These are phyloP conservation scores for Fissipunctia ypsillon DNA, from an alignment of 2,888 invertebrate genomes.

Conservation along the genomic window DNA sequence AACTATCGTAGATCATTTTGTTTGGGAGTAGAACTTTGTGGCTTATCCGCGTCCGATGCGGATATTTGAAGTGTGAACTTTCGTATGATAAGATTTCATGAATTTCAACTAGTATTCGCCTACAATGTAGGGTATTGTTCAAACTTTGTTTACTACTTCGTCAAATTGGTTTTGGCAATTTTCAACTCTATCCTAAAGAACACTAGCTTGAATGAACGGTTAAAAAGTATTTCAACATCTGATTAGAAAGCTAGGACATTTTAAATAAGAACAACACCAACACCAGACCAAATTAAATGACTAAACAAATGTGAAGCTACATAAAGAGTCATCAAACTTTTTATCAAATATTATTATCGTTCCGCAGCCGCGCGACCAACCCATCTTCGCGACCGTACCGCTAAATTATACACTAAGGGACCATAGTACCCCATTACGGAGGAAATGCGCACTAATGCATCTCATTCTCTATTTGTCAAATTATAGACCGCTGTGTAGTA, in stretches of 20 bases:
- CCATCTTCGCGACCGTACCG: constrained; percentile 84
- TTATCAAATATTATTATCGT: constrained; percentile 81
- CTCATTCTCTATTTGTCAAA: constrained; percentile 90
- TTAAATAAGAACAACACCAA: constrained; percentile 27
- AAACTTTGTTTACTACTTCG: not conserved
- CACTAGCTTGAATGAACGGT: not conserved
- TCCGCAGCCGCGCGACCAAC: constrained; percentile 65
- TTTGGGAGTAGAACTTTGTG: constrained; percentile 64
- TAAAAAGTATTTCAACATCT: not conserved
- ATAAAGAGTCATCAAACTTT: constrained; percentile 77
- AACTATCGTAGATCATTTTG: constrained; percentile 65
- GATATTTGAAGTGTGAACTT: constrained; percentile 45
- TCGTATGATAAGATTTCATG: constrained; percentile 33
- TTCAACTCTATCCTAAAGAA: not conserved
- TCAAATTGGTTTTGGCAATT: not conserved
- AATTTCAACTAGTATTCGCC: constrained; percentile 14
- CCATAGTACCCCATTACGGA: constrained; percentile 85
- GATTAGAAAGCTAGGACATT: constrained; percentile 9
- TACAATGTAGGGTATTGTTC: constrained; percentile 33
- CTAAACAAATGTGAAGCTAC: constrained; percentile 75
- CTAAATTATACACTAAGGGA: constrained; percentile 85
- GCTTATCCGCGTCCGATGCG: constrained; percentile 36
- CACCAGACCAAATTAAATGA: constrained; percentile 56
- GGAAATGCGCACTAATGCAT: constrained; percentile 89
- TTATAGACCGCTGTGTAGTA: constrained; percentile 83